phyloP scores from a whole-genome alignment of 2,888 invertebrate genomes.

The Eupithecia inturbata region DNA sequence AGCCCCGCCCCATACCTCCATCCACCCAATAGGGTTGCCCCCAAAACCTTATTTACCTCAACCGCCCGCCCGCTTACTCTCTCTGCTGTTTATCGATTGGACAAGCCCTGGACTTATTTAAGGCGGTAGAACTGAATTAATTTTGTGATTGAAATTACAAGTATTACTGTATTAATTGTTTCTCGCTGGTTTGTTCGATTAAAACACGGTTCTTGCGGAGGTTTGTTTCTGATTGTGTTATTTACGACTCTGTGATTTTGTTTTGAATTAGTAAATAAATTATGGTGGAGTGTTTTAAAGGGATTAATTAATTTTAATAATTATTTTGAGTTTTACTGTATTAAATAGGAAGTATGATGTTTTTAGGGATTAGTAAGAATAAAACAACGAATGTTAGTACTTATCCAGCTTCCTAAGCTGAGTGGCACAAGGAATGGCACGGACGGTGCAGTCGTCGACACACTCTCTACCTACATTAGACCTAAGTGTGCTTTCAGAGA shows the following conservation, averaged over 20 bases:
- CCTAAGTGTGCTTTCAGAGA: no score
- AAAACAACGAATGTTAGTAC: not conserved
- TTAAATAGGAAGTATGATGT: not conserved
- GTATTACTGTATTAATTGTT: constrained; percentile 71
- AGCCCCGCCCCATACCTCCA: constrained; percentile 53
- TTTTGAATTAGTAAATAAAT: constrained; percentile 12
- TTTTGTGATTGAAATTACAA: constrained; percentile 82
- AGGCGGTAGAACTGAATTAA: constrained; percentile 79
- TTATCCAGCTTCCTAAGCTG: no score
- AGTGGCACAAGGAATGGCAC: no score
- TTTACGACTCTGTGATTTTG: constrained; percentile 37
- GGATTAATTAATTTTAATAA: not conserved
- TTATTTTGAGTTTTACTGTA: not conserved
- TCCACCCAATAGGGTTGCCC: constrained; percentile 57
- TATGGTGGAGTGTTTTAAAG: not conserved
- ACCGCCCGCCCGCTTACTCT: constrained; percentile 72
- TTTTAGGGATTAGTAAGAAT: not conserved
- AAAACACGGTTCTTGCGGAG: constrained; percentile 61
- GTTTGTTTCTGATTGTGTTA: constrained; percentile 48
- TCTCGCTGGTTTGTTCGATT: constrained; percentile 70
- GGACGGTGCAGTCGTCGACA: not conserved
- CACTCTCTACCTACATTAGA: no score
- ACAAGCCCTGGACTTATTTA: constrained; percentile 76
- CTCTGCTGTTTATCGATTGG: constrained; percentile 78
- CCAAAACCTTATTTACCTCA: constrained; percentile 78